Conservation (phyloP, 2,113 vertebrate species). For the Pelusios castaneus region DNA sequence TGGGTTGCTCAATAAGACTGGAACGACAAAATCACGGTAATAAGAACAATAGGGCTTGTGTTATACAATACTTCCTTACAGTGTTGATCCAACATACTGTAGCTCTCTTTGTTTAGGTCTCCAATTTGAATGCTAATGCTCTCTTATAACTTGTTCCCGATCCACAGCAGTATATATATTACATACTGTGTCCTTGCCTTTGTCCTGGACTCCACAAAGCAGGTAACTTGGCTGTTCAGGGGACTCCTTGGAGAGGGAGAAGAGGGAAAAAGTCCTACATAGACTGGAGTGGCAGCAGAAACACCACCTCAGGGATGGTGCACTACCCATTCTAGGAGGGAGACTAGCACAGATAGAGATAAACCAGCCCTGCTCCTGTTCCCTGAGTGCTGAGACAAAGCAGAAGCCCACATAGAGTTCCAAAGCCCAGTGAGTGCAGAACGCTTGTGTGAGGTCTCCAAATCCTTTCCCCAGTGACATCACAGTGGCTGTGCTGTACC, state of each 20-base stretch:
- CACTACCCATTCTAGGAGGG: not conserved
- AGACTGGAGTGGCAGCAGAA: not conserved
- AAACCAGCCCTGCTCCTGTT: not conserved
- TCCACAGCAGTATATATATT: not conserved
- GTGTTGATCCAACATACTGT: not conserved
- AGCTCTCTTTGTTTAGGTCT: not conserved
- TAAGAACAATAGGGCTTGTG: constrained; percentile 47
- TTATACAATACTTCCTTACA: constrained; percentile 46
- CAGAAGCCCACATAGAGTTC: not conserved
- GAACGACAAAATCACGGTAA: constrained; percentile 72
- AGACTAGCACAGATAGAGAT: accelerated
- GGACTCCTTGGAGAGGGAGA: not conserved
- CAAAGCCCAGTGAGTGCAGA: not conserved
- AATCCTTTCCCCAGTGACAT: not conserved
- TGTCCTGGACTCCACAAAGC: not conserved
- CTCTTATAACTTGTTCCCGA: not conserved
- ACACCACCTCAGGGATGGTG: not conserved
- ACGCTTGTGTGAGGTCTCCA: not conserved
- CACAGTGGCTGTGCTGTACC: not conserved
- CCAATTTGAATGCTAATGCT: not conserved
- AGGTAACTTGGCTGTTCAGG: not conserved
- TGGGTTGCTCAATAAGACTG: constrained; percentile 54
- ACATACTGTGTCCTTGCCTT: not conserved
- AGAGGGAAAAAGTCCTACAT: not conserved
- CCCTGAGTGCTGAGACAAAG: not conserved